Evolutionary conservation across 2,888 invertebrate species (phyloP).

Genomic region (Cosmia trapezina): DNA sequence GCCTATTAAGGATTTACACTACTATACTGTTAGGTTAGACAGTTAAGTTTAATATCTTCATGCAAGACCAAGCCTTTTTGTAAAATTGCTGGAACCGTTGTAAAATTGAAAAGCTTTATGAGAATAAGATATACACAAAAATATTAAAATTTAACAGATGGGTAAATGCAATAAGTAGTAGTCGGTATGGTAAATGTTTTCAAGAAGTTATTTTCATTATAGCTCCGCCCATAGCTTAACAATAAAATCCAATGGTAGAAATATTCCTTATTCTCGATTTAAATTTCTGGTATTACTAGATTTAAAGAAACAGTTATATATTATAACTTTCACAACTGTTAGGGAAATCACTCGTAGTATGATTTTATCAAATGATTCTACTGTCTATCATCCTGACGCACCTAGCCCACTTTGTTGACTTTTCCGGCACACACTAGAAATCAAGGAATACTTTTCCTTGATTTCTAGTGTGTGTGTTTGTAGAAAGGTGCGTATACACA

Average conservation of each 20-base stretch:
- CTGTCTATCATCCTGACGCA: conserved; percentile 34
- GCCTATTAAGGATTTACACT: conserved; percentile 1
- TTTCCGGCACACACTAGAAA: conserved; percentile 27
- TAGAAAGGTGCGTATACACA: neutral
- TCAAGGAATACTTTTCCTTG: conserved; percentile 9
- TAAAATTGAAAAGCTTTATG: neutral
- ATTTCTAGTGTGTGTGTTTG: no score
- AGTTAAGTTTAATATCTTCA: conserved; percentile 17
- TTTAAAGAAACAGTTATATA: conserved; percentile 16
- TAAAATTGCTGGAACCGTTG: neutral
- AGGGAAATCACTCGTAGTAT: conserved; percentile 16
- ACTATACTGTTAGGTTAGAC: conserved; percentile 19
- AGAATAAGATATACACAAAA: neutral
- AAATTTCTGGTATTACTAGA: neutral
- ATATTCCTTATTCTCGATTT: conserved; percentile 3
- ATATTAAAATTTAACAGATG: neutral
- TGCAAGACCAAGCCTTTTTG: neutral
- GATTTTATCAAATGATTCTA: conserved; percentile 49
- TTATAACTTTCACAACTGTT: conserved; percentile 27
- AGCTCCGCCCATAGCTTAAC: neutral
- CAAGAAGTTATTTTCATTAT: neutral
- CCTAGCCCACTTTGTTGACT: conserved; percentile 8
- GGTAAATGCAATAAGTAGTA: neutral
- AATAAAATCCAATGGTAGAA: neutral
- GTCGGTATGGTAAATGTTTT: no score